Conservation (phyloP, 2,113 vertebrate species). For the Malurus cyaneus region DNA sequence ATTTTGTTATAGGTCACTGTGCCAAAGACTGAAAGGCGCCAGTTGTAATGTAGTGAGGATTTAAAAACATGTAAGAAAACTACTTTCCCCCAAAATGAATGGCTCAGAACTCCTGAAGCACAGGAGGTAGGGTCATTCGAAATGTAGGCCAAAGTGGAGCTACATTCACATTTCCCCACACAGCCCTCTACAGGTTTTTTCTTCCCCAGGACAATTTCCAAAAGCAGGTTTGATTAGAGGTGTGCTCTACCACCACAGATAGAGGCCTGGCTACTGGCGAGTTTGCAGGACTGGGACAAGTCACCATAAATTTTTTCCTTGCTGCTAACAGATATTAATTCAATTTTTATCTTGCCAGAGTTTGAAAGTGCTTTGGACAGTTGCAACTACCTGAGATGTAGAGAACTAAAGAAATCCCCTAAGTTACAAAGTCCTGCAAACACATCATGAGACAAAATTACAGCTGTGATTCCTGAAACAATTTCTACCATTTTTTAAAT, state of each 20-base stretch:
- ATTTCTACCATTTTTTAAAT: background rate
- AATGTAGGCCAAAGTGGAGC: background rate
- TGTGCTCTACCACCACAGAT: background rate
- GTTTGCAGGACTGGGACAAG: background rate
- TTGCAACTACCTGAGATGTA: background rate
- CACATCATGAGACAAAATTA: background rate
- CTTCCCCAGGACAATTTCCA: rapidly evolving
- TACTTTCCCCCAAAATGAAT: background rate
- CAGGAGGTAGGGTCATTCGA: background rate
- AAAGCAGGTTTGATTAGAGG: background rate
- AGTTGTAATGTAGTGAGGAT: rapidly evolving
- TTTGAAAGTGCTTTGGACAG: background rate
- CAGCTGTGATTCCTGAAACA: background rate
- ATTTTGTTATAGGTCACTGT: background rate
- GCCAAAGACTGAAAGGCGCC: background rate
- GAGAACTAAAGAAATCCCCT: background rate
- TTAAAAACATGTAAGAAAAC: background rate
- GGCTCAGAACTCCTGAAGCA: background rate
- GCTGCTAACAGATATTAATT: background rate
- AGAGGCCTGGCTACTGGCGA: background rate
- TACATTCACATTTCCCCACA: background rate
- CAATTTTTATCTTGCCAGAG: background rate
- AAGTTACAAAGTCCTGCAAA: background rate
- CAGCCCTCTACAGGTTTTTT: background rate
- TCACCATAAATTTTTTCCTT: background rate